Percentiles rank a stretch among this genome's conserved stretches.
Conservation (phyloP, 1,140 invertebrate species). For the Sminthurinus signatus region DNA sequence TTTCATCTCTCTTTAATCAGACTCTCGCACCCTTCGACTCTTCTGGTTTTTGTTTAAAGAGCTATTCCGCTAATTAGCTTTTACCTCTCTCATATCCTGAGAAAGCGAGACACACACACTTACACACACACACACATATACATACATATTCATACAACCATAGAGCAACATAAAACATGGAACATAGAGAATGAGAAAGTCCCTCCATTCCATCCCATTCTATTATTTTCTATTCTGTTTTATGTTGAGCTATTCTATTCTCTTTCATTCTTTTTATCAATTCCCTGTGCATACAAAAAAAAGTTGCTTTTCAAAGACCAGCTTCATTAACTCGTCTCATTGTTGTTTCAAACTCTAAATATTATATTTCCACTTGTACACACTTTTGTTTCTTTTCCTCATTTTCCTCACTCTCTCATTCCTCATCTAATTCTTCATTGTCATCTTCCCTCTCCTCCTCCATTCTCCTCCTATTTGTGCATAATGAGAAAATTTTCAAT, state of each 20-base stretch:
- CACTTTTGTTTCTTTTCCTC: background rate
- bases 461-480: no score
- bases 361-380: background rate
- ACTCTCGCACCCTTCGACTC: slow-evolving; percentile 25
- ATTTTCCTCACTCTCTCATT: background rate
- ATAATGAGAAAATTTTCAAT: no score
- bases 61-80: slow-evolving; percentile 35
- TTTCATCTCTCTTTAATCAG: slow-evolving; percentile 12
- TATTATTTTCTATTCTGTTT: slow-evolving; percentile 10
- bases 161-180: no score
- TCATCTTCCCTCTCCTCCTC: background rate
- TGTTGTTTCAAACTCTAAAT: background rate
- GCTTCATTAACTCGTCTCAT: slow-evolving; percentile 21
- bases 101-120: no score
- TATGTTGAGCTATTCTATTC: no score
- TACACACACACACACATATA: background rate
- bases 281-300: slow-evolving; percentile 9
- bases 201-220: background rate
- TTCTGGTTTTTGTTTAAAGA: slow-evolving; percentile 22
- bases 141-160: no score
- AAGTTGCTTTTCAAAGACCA: slow-evolving; percentile 4
- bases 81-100: no score
- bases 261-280: no score
- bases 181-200: no score
- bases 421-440: no score